Evolutionary conservation across 2,888 invertebrate species (phyloP), one percentile per base, ranked within the genome.

Genomic region (Acleris holmiana): DNA sequence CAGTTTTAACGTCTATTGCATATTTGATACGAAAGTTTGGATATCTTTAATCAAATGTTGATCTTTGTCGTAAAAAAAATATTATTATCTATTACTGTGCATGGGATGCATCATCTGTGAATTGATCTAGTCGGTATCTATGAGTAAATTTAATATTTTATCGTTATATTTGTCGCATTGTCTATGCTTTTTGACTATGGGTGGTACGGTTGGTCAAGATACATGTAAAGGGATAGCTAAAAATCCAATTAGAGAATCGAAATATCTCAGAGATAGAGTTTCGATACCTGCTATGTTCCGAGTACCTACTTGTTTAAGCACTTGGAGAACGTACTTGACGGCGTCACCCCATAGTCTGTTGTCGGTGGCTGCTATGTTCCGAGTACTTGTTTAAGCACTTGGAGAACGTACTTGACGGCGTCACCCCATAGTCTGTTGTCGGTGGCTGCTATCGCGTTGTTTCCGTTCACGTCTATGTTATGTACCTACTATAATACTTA

Each of bases 41-140:
- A 65, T 60, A 60, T 65, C 49, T 65, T 65, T 65, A 65, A 65
- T 65, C 65, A 60, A 65, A 65, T 67, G 63, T 71, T 64, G 48
- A 50, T 47, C 58, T 76, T 40, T 51, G 63, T 71, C 74, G 67
- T 71, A 67, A 59, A 47, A 59, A n/a, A 49, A 55, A 67, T 47
- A 58, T 65, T 40, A 40, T 67, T 61, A 60, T 56, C 66, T 19
- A 57, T 65, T 67, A 66, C 60, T 55, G 60, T 65, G 77, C 76
- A 76, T 76, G 29, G 64, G 71, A 76, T 76, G 76, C 74, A 59
- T 63, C 63, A 57, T 65, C 63, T 67, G 71, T 71, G 70, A 77
- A 73, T 73, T 72, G 68, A 71, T 71, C 77, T 76, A 76, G 77
- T 76, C 76, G 74, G 35, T 70, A 69, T 68, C 57, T 48, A 55